These are phyloP conservation scores for Brachyptera risi DNA, from an alignment of 2,888 invertebrate genomes.

Conservation along the genomic window DNA sequence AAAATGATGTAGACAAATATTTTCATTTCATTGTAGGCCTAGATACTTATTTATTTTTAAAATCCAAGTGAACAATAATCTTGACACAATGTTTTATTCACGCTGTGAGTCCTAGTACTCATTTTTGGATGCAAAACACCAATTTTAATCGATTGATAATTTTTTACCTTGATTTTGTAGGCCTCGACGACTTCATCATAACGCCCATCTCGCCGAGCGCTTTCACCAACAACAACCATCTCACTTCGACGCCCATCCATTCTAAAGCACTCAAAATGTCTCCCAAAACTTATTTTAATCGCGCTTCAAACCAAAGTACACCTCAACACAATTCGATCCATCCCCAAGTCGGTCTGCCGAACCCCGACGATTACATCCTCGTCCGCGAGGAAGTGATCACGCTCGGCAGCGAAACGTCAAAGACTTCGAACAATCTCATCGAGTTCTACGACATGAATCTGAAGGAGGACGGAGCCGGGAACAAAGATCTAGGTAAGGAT, in stretches of 20 bases:
- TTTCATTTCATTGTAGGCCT: too few relatives aligned
- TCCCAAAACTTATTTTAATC: not conserved
- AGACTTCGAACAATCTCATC: slow-evolving; percentile 22
- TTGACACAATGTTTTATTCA: too few relatives aligned
- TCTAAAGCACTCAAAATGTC: not conserved
- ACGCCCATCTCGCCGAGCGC: slow-evolving; percentile 18
- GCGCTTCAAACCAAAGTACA: not conserved
- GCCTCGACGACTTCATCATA: slow-evolving; percentile 20
- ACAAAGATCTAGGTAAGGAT: slow-evolving; percentile 32
- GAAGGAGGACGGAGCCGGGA: not conserved
- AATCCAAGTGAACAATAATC: too few relatives aligned
- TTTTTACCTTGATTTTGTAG: slow-evolving; percentile 14
- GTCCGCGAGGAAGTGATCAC: slow-evolving; percentile 40
- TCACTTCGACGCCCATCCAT: slow-evolving; percentile 1
- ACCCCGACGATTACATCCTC: slow-evolving; percentile 39
- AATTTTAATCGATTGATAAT: too few relatives aligned
- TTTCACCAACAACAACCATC: not conserved
- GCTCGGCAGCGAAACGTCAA: slow-evolving; percentile 7
- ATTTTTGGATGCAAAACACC: too few relatives aligned
- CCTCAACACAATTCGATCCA: not conserved
- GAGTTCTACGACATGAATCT: slow-evolving; percentile 12
- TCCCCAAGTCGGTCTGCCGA: slow-evolving; percentile 35
- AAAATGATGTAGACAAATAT: too few relatives aligned
- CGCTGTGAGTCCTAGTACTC: too few relatives aligned
- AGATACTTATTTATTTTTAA: too few relatives aligned